Base-by-base conservation (phyloP, 2,113 vertebrate genomes). In the Ranitomeya variabilis region DNA sequence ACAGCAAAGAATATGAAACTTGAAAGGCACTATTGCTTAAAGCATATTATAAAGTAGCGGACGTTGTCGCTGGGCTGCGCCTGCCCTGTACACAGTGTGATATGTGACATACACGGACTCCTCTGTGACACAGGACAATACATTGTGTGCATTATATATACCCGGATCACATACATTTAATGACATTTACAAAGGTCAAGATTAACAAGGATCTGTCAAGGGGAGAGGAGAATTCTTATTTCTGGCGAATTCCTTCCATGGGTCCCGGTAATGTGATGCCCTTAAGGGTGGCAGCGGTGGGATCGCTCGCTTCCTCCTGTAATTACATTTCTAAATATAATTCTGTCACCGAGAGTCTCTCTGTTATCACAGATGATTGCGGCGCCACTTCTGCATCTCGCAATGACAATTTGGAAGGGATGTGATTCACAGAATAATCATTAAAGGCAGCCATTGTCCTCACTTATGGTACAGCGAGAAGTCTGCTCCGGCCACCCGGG, bases 101-200 rank as follows among this genome's bases (percentile, higher is more conserved):
- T 45, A 45, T 45, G 37, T 45, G 0, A 45, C 37, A 45, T 45
- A 5, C 3, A 45, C 37, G 37, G 37, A 37, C 37, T 37, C 37
- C 4, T 4, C 60, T 64, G 16, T 64, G 60, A 64, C 18, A 7
- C 5, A 19, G 21, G 18, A 64, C 0, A 21, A 64, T 74, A 13
- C 7, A 74, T 15, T 15, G 15, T 73, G 71, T 37, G 15, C 37
- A 37, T 73, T 73, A 80, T 3, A 10, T 60, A 31, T 8, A 52
- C 2, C 73, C 21, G 74, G 14, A 55, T 60, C 19, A 60, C 54
- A 76, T 79, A 81, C 86, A 80, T 80, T n/a, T 52, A 51, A 64
- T 83, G 87, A 76, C 80, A 88, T 88, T 88, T 77, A 26, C 45
- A 88, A 88, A 88, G 86, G 86, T 88, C 80, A 88, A 23, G 71